These are phyloP conservation scores for Accipiter cooperii DNA, from an alignment of 2,113 vertebrate species.

Conservation along the genomic window DNA sequence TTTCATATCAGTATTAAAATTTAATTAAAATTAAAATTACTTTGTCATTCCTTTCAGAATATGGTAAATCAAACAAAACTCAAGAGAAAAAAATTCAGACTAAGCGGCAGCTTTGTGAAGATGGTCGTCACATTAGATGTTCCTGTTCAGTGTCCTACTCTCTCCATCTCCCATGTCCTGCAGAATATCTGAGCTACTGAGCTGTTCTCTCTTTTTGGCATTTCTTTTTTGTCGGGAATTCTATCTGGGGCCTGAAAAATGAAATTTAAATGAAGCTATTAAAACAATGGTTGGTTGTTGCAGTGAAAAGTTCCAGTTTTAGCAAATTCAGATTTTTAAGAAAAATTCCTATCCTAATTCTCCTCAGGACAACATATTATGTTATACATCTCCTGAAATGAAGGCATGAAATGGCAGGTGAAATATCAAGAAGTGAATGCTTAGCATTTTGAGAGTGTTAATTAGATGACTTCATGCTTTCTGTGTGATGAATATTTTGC, in stretches of 20 bases:
- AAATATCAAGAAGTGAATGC: neutral
- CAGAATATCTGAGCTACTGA: neutral
- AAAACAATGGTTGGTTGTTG: neutral
- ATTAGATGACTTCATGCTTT: slow-evolving; percentile 22
- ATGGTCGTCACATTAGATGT: neutral
- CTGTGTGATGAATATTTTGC: slow-evolving; percentile 32
- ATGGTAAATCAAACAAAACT: neutral
- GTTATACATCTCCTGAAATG: neutral
- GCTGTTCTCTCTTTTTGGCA: neutral
- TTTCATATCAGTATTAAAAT: neutral
- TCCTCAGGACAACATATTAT: neutral
- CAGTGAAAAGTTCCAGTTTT: neutral
- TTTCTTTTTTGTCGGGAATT: neutral
- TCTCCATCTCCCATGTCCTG: neutral
- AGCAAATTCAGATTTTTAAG: neutral
- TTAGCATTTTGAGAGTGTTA: slow-evolving; percentile 23
- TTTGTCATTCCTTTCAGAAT: neutral
- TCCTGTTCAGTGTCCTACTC: neutral
- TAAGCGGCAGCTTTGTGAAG: neutral
- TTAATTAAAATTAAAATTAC: neutral
- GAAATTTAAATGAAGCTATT: neutral
- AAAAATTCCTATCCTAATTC: neutral
- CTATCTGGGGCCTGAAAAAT: neutral
- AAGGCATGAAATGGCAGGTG: neutral
- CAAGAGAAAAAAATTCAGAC: neutral